These are phyloP conservation scores for Megatriorchis doriae DNA, from an alignment of 2,113 vertebrate genomes.

Conservation along the genomic window DNA sequence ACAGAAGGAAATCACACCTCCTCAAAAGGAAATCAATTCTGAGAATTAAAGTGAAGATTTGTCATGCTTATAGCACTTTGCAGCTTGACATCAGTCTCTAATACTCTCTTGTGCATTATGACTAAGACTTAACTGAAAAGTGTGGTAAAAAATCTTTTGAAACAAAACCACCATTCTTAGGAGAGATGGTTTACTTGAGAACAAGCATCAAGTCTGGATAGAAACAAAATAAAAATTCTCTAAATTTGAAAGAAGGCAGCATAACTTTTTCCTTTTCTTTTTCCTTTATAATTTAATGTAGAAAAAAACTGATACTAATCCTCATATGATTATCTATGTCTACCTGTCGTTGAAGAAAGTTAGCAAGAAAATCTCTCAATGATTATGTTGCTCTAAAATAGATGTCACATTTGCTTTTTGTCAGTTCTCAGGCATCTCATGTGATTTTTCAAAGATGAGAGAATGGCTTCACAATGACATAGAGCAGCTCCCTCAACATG, in stretches of 20 bases:
- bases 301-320: background rate
- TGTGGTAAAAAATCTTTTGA: background rate
- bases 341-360: background rate
- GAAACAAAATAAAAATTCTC: background rate
- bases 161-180: background rate
- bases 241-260: background rate
- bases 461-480: too few species aligned
- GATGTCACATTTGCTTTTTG: background rate
- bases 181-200: background rate
- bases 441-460: background rate
- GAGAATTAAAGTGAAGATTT: constrained; percentile 33
- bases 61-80: constrained; percentile 10
- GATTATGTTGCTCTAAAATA: background rate
- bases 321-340: background rate
- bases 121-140: background rate
- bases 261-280: background rate
- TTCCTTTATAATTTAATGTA: background rate
- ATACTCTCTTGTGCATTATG: constrained; percentile 31
- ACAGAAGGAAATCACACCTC: background rate
- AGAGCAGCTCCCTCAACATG: background rate
- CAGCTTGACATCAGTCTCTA: constrained; percentile 15
- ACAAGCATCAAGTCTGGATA: background rate
- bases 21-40: constrained; percentile 17
- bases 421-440: background rate
- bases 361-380: background rate